Evolutionary conservation across 2,797 vertebrate genomes (phyloP).

Genomic region (Cephalopachus bancanus): DNA sequence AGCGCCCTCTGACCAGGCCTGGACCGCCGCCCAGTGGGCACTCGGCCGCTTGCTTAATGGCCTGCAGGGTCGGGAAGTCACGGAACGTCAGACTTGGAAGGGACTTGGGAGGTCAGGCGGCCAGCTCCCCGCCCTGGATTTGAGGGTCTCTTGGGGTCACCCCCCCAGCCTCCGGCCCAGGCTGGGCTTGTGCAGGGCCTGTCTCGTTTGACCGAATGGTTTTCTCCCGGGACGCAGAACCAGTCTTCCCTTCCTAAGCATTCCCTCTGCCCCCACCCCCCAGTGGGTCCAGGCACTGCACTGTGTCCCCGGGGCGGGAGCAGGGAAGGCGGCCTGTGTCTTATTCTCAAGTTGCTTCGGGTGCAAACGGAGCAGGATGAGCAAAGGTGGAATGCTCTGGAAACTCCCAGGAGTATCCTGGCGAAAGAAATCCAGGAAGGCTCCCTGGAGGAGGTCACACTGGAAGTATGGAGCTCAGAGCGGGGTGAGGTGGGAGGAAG

Average conservation of each 20-base stretch:
- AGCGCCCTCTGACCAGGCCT: slow-evolving; percentile 70
- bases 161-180: not conserved
- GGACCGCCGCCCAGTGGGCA: slow-evolving; percentile 68
- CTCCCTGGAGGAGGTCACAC: not conserved
- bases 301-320: not conserved
- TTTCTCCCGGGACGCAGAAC: not conserved
- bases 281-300: fast-evolving
- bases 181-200: not conserved
- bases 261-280: not conserved
- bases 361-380: not conserved
- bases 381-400: not conserved
- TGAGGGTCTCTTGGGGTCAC: not conserved
- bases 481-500: not conserved
- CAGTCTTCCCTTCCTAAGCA: not conserved
- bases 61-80: slow-evolving; percentile 27
- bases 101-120: slow-evolving; percentile 44
- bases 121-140: not conserved
- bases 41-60: slow-evolving; percentile 62
- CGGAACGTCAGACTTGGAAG: slow-evolving; percentile 37
- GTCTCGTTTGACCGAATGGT: no score
- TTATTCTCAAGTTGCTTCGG: not conserved
- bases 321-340: not conserved
- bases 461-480: not conserved
- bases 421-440: not conserved
- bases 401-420: not conserved